Percentiles rank a stretch among this genome's conserved stretches.
Evolutionary conservation across 2,888 invertebrate species (phyloP).

Genomic region (Leucoptera coffeella): DNA sequence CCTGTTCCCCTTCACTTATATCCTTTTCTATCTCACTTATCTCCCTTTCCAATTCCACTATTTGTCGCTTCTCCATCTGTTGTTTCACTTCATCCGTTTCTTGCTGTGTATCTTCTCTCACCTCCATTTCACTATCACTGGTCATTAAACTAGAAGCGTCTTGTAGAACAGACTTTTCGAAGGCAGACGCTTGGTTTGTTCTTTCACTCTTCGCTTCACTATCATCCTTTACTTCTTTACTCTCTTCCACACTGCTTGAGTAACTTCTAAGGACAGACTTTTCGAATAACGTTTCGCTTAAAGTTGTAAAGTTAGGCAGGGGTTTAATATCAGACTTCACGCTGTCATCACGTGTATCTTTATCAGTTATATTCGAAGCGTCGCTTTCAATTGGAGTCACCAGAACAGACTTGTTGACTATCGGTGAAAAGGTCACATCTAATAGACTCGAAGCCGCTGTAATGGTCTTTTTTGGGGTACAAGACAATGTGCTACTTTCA

Average conservation of each 20-base stretch:
- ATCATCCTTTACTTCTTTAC: constrained; percentile 11
- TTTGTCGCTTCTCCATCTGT: constrained; percentile 24
- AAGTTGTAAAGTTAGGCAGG: constrained; percentile 17
- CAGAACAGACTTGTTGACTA: constrained; percentile 30
- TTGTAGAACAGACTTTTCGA: constrained; percentile 9
- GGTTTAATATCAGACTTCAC: constrained; percentile 14
- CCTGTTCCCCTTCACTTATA: constrained; percentile 17
- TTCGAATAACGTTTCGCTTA: constrained; percentile 20
- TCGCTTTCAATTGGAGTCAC: constrained; percentile 24
- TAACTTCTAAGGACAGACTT: constrained; percentile 26
- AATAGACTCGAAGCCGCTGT: constrained; percentile 20
- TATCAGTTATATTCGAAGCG: constrained; percentile 14
- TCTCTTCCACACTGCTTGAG: constrained; percentile 17
- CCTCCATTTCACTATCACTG: constrained; percentile 31
- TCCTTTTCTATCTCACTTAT: constrained; percentile 36
- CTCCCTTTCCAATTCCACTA: constrained; percentile 38
- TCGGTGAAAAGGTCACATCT: constrained; percentile 37
- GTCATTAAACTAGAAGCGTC: constrained; percentile 29
- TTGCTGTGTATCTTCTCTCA: constrained; percentile 13
- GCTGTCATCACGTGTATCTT: constrained; percentile 10
- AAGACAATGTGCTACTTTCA: constrained; percentile 18
- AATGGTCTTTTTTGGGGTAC: constrained; percentile 29
- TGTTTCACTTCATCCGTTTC: constrained; percentile 4
- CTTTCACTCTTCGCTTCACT: constrained; percentile 8
- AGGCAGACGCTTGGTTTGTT: constrained; percentile 2